phyloP scores from a whole-genome alignment of 2,113 vertebrate genomes.

The Struthio camelus region DNA sequence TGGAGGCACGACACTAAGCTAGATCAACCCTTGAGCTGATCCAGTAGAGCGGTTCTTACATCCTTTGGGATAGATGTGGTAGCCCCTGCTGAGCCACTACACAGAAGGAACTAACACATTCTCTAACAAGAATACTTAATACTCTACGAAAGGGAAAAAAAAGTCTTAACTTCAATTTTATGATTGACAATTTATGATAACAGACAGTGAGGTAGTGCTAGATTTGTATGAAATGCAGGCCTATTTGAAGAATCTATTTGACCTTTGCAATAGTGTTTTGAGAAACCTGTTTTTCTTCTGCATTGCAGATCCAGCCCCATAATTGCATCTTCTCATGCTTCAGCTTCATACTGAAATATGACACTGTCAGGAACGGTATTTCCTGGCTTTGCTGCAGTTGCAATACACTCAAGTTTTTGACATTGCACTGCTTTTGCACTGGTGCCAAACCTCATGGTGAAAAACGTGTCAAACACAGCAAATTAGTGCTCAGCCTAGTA shows the following conservation, averaged over 20 bases:
- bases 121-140: accelerated
- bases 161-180: background rate
- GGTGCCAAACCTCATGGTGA: background rate
- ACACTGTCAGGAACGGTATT: background rate
- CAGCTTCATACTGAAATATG: background rate
- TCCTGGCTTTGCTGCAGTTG: background rate
- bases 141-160: accelerated
- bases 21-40: accelerated
- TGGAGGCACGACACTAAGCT: accelerated
- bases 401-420: background rate
- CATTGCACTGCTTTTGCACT: background rate
- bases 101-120: too few species aligned
- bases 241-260: background rate
- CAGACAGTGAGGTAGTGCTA: background rate
- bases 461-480: background rate
- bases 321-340: background rate
- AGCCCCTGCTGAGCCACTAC: accelerated
- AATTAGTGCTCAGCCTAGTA: background rate
- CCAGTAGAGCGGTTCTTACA: accelerated
- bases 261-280: background rate
- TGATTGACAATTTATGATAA: background rate
- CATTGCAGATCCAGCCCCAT: background rate
- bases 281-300: background rate
- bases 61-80: accelerated
- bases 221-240: background rate